Percentiles rank a stretch among this genome's conserved stretches.
Conservation (phyloP, 2,113 vertebrate genomes). For the Melanerpes formicivorus region DNA sequence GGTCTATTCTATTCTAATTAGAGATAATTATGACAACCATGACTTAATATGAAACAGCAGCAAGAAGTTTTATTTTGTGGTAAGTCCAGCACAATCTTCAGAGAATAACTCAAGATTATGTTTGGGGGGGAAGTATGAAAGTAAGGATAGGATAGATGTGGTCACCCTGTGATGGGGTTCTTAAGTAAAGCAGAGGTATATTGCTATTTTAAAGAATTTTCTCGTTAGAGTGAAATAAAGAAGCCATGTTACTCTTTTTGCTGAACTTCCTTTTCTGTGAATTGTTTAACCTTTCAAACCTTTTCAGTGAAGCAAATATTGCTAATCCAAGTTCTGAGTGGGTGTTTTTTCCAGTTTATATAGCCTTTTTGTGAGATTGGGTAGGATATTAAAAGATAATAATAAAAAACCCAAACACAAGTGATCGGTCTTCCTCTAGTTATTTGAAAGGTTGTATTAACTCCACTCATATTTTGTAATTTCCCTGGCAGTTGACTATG, state of each 20-base stretch:
- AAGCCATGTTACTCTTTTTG: not conserved
- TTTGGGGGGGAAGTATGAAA: not conserved
- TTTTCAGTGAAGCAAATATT: not conserved
- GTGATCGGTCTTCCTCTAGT: constrained; percentile 36
- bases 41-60: not conserved
- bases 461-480: constrained; percentile 37
- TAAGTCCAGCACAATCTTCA: not conserved
- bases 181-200: not conserved
- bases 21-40: not conserved
- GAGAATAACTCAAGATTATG: not conserved
- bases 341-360: not conserved
- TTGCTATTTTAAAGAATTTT: not conserved
- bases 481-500: constrained; percentile 65
- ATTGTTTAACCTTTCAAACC: not conserved
- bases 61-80: not conserved
- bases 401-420: constrained; percentile 18
- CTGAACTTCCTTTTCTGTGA: not conserved
- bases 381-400: constrained; percentile 51
- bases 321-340: not conserved
- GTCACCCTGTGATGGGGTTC: not conserved
- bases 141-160: not conserved
- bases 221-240: not conserved
- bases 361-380: constrained; percentile 31
- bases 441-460: constrained; percentile 62
- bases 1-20: not conserved